Base-by-base conservation (phyloP, 2,888 invertebrate species). In the Protodeltote pygarga region DNA sequence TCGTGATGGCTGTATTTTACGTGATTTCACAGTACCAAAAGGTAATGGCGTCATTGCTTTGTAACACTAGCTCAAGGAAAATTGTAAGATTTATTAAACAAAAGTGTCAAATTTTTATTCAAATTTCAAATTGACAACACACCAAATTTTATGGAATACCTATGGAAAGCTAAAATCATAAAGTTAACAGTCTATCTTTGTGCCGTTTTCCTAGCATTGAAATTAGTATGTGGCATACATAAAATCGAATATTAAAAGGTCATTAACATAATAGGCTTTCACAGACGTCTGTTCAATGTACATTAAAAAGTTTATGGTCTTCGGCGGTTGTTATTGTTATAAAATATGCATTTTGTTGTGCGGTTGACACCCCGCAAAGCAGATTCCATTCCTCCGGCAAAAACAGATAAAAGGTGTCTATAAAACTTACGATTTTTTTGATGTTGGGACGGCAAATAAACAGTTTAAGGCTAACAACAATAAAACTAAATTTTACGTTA, bases 1-100 rank as follows among this genome's bases (percentile, higher is more conserved):
- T 61, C 52, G 38, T 50, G 52, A 61, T 67, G 63, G 67, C 62
- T 52, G 59, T 53, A 55, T 54, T 71, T 62, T 69, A 73, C 65
- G 53, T 72, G 65, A 68, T 68, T 72, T 51, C 42, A 53, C 57
- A 58, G 59, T 53, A 62, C 65, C 55, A 60, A 45, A 40, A 45
- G 20, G 28, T 27, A 38, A 48, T 55, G 35, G 34, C 50, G 39
- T 54, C 58, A 67, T 55, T 50, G 49, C 27, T 61, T 70, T 57
- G 40, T 28, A 46, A 44, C 24, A 46, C 11, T 16, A 20, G 27
- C 35, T 34, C 19, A 41, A 3, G 2, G n/a, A 23, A 10, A 23
- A 10, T 10, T 10, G 10, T 9, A 9, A 5, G 5, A 10, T 23
- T 23, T 23, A 1, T 5, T 24, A 5, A 24, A 24, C n/a, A n/a